A percentile compares a stretch with the other conserved stretches of the same genome.
phyloP scores from a whole-genome alignment of 2,888 invertebrate genomes.

The Cacoxenus indagator region DNA sequence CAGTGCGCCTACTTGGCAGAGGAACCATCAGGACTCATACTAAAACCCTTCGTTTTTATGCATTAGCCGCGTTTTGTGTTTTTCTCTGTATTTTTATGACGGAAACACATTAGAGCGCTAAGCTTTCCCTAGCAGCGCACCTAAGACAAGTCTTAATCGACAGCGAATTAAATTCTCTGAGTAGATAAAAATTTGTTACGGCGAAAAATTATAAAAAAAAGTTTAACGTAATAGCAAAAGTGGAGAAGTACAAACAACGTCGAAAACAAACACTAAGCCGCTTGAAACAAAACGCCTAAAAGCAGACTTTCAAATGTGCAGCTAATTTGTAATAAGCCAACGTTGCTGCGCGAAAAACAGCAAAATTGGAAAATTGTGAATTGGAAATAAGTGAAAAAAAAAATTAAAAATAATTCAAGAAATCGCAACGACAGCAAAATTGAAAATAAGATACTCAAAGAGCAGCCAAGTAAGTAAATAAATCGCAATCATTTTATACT shows the following conservation, averaged over 20 bases:
- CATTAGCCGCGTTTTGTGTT: neutral
- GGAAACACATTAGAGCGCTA: constrained; percentile 52
- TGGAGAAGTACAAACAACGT: neutral
- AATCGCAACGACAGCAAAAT: neutral
- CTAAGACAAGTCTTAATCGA: neutral
- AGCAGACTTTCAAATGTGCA: neutral
- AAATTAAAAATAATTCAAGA: neutral
- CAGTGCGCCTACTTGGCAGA: neutral
- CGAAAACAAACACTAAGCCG: neutral
- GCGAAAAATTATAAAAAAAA: neutral
- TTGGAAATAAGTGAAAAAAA: constrained; percentile 16
- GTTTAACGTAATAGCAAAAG: neutral
- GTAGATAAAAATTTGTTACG: neutral
- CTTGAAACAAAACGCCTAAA: neutral
- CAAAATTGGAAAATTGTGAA: constrained; percentile 29
- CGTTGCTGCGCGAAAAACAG: constrained; percentile 7
- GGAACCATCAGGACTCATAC: neutral
- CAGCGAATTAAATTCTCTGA: constrained; percentile 1
- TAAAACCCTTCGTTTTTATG: neutral
- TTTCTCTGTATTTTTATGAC: constrained; percentile 48
- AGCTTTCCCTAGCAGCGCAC: neutral
- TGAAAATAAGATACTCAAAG: neutral
- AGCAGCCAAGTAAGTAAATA: constrained; percentile 18
- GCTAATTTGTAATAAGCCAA: neutral
- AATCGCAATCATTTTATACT: constrained; percentile 1